These are phyloP conservation scores for Orthosia gothica DNA, from an alignment of 2,888 invertebrate species.

Conservation along the genomic window DNA sequence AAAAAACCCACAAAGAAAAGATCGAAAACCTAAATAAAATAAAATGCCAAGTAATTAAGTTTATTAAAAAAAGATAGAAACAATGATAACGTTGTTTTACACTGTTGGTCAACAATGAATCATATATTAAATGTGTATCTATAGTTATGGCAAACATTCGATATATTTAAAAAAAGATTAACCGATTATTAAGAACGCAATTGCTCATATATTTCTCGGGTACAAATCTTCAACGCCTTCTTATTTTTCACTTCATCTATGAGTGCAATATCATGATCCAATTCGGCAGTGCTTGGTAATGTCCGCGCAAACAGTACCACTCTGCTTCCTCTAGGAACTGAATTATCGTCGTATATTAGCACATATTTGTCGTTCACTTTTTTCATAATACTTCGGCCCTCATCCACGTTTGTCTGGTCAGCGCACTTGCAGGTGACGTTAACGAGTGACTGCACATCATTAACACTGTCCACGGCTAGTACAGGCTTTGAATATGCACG, in stretches of 20 bases:
- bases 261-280: neutral
- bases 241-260: slow-evolving; percentile 2
- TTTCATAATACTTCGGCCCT: slow-evolving; percentile 2
- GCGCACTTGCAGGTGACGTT: neutral
- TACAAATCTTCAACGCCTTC: neutral
- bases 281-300: neutral
- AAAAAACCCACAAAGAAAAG: too few relatives aligned
- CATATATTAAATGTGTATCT: too few relatives aligned
- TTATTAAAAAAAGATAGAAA: too few relatives aligned
- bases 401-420: neutral
- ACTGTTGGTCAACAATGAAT: neutral
- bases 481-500: neutral
- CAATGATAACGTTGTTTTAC: neutral
- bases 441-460: neutral
- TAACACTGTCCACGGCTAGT: neutral
- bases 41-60: too few relatives aligned
- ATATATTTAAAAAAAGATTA: neutral
- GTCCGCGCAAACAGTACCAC: neutral
- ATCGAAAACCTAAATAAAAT: too few relatives aligned
- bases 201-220: neutral
- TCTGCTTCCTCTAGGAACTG: neutral
- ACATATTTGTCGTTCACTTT: slow-evolving; percentile 7
- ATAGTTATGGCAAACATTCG: too few relatives aligned
- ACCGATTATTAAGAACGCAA: neutral
- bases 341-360: neutral